Percentiles rank a stretch among this genome's conserved stretches.
Conservation (phyloP, 2,797 vertebrate genomes). For the Gymnocypris eckloni region DNA sequence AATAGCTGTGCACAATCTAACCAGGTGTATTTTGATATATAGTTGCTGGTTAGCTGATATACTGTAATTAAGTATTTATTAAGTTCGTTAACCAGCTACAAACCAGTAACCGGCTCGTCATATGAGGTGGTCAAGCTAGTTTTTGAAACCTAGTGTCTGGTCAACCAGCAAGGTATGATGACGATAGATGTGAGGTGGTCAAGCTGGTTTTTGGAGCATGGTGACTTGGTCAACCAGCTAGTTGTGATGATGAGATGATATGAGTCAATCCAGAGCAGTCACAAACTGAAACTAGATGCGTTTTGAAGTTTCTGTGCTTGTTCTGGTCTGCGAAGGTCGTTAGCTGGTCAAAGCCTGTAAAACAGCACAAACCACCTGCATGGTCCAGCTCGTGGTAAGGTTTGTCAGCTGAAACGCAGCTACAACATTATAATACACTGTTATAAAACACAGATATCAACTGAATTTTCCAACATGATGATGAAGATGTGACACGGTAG, state of each 20-base stretch:
- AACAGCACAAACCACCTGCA: background rate
- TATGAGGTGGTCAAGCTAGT: background rate
- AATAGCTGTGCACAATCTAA: background rate
- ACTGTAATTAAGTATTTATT: background rate
- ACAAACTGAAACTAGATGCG: conserved; percentile 3
- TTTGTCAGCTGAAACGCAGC: background rate
- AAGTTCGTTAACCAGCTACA: background rate
- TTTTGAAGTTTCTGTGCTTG: background rate
- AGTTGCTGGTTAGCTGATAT: background rate
- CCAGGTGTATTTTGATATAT: background rate
- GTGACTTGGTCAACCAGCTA: background rate
- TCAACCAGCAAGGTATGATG: background rate
- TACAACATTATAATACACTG: background rate
- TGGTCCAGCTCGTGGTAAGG: background rate
- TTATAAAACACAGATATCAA: background rate
- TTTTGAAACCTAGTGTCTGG: background rate
- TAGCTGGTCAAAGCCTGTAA: conserved; percentile 9
- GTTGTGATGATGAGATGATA: background rate
- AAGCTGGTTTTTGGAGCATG: background rate
- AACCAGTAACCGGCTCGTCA: background rate
- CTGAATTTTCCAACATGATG: conserved; percentile 33
- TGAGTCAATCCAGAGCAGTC: background rate
- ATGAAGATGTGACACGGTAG: conserved; percentile 65
- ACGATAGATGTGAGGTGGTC: background rate
- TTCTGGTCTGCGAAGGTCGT: background rate